Evolutionary conservation across 2,113 vertebrate genomes (phyloP).

Genomic region (Beaufortia kweichowensis): DNA sequence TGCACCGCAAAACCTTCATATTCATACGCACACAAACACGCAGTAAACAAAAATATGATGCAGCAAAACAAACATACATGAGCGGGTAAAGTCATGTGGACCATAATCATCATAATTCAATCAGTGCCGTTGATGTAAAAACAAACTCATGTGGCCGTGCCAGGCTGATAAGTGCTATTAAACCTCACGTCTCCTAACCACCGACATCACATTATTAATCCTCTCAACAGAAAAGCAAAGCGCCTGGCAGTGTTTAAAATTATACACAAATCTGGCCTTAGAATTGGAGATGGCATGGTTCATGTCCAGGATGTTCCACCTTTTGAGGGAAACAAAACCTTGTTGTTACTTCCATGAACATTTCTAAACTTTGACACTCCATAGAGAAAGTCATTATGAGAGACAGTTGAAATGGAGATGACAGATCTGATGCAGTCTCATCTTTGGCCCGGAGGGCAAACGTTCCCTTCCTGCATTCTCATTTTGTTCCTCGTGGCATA

Average conservation of each 20-base stretch:
- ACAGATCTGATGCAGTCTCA: constrained; percentile 24
- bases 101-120: constrained; percentile 20
- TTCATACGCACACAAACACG: neutral
- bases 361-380: neutral
- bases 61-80: neutral
- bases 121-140: constrained; percentile 44
- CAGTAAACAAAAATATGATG: neutral
- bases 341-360: neutral
- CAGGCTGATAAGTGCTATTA: constrained; percentile 63
- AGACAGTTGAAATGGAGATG: constrained; percentile 33
- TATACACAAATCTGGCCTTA: constrained; percentile 45
- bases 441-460: constrained; percentile 24
- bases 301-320: constrained; percentile 16
- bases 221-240: constrained; percentile 53
- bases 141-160: constrained; percentile 59
- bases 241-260: constrained; percentile 57
- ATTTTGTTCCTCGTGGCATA: constrained; percentile 16
- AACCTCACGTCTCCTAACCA: constrained; percentile 36
- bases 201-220: constrained; percentile 52
- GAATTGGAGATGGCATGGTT: constrained; percentile 16
- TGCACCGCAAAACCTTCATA: constrained; percentile 32
- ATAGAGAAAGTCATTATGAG: constrained; percentile 17
- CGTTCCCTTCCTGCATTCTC: constrained; percentile 16
- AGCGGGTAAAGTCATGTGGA: neutral
- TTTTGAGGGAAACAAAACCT: neutral